A percentile compares a stretch with the other conserved stretches of the same genome.
Conservation (phyloP, 2,888 invertebrate species). For the Nematopogon swammerdamellus region DNA sequence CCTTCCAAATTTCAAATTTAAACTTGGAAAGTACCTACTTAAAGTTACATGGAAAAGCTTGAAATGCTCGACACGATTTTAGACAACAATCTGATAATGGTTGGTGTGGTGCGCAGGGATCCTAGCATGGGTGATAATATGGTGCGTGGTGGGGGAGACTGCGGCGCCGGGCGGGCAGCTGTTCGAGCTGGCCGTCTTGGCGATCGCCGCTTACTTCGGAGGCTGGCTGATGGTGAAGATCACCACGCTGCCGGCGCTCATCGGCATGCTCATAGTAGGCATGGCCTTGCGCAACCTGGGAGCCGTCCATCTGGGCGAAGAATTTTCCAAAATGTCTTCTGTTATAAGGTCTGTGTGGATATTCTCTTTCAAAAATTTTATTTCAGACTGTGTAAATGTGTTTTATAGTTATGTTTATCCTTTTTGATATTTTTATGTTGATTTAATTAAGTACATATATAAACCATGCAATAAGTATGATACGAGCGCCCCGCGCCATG, state of each 20-base stretch:
- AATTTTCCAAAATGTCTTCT: constrained; percentile 62
- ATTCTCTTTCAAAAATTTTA: too few relatives aligned
- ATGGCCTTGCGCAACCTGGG: constrained; percentile 69
- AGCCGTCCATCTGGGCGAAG: constrained; percentile 66
- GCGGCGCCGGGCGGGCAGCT: constrained; percentile 83
- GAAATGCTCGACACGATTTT: too few relatives aligned
- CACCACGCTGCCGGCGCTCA: constrained; percentile 77
- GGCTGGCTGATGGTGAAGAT: constrained; percentile 75
- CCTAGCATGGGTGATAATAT: constrained; percentile 73
- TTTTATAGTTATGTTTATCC: too few relatives aligned
- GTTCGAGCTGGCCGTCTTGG: constrained; percentile 71
- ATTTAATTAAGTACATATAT: too few relatives aligned
- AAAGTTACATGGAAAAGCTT: too few relatives aligned
- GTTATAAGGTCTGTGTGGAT: constrained; percentile 65
- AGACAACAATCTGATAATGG: not conserved
- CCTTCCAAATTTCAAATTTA: too few relatives aligned
- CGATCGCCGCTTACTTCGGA: constrained; percentile 76
- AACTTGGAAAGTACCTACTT: too few relatives aligned
- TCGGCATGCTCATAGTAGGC: constrained; percentile 85
- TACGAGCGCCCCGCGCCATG: too few relatives aligned
- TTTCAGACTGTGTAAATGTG: too few relatives aligned
- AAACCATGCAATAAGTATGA: too few relatives aligned
- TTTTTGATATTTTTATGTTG: too few relatives aligned
- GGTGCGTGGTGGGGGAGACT: constrained; percentile 70
- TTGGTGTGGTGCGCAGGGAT: constrained; percentile 63